These are phyloP conservation scores for Plotosus lineatus DNA, from an alignment of 2,113 vertebrate genomes.

Conservation along the genomic window DNA sequence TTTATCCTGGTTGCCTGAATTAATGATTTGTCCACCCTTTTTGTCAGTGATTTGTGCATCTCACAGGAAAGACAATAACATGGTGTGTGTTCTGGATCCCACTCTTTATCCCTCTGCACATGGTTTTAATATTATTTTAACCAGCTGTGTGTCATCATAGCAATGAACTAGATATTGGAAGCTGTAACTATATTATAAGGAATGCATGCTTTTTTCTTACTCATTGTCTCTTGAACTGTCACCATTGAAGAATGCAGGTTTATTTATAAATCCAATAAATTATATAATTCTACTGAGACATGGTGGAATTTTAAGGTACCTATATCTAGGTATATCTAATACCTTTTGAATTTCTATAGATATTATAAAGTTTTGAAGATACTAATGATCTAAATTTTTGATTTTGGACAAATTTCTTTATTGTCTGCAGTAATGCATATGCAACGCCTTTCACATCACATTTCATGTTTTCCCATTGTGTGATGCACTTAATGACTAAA, in stretches of 20 bases:
- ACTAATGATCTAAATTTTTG: neutral
- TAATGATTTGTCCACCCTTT: neutral
- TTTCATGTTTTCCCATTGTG: neutral
- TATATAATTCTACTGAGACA: neutral
- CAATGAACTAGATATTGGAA: neutral
- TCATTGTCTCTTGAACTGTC: neutral
- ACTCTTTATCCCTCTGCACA: neutral
- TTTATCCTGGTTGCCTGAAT: neutral
- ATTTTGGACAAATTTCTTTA: neutral
- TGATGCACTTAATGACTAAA: neutral
- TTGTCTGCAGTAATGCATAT: neutral
- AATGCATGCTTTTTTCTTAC: neutral
- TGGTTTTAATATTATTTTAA: neutral
- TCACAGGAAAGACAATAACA: neutral
- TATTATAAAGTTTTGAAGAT: neutral
- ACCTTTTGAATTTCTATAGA: neutral
- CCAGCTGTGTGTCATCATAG: neutral
- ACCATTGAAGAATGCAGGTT: neutral
- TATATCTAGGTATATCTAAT: neutral
- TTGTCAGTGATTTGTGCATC: neutral
- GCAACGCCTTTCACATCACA: neutral
- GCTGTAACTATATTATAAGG: neutral
- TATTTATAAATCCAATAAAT: neutral
- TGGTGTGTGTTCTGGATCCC: neutral
- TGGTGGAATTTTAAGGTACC: neutral